These are phyloP conservation scores for Thaumetopoea pityocampa DNA, from an alignment of 1,140 invertebrate genomes.

Conservation along the genomic window DNA sequence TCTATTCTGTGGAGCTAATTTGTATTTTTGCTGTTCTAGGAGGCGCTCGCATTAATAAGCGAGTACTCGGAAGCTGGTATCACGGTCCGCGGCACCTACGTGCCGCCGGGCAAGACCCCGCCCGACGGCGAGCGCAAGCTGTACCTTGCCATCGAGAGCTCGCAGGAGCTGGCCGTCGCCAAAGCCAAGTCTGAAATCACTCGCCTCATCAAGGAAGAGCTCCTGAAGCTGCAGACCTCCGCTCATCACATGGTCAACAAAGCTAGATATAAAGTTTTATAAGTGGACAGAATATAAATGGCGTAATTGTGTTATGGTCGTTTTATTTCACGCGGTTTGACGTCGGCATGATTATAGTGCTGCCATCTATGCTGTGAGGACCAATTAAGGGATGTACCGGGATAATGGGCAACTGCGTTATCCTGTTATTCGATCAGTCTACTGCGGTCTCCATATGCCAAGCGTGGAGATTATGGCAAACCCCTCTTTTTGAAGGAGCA, in stretches of 20 bases:
- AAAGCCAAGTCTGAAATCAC: conserved; percentile 99
- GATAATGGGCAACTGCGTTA: too few species aligned
- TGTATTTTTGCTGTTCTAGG: too few species aligned
- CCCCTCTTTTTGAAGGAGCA: too few species aligned
- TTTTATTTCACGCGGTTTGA: too few species aligned
- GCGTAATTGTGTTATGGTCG: conserved; percentile 11
- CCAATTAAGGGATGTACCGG: too few species aligned
- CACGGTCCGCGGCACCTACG: conserved; percentile 98
- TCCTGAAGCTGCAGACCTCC: conserved; percentile 93
- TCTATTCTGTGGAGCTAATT: conserved; percentile 12
- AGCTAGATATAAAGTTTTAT: conserved; percentile 96
- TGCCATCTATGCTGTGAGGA: too few species aligned
- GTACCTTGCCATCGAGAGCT: conserved; percentile 99
- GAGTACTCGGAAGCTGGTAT: conserved; percentile 99
- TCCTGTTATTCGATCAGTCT: too few species aligned
- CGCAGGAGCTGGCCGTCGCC: conserved; percentile 96
- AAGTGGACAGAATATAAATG: conserved; percentile 40
- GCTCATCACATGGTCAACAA: conserved; percentile 92
- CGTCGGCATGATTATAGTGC: too few species aligned
- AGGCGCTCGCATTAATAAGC: conserved; percentile 97
- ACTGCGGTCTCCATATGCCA: too few species aligned
- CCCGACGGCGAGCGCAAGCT: conserved; percentile 97
- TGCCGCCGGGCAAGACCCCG: conserved; percentile 90
- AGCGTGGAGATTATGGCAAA: too few species aligned
- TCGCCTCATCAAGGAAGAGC: conserved; percentile 97